phyloP scores from a whole-genome alignment of 1,140 invertebrate species.

The Sesamia nonagrioides region DNA sequence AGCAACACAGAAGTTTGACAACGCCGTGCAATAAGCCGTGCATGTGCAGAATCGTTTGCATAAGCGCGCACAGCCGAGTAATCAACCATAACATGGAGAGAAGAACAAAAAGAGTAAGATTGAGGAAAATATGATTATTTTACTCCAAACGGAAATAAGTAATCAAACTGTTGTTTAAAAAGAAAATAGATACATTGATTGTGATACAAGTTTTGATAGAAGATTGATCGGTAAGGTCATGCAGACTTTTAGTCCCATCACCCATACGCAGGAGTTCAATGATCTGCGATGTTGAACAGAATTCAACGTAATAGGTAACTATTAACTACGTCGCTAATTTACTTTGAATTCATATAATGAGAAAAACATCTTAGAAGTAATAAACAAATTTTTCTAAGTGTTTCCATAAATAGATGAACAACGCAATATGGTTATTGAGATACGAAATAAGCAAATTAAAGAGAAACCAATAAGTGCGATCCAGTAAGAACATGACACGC shows the following conservation, averaged over 20 bases:
- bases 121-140: constrained; percentile 59
- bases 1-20: background rate
- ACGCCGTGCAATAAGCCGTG: constrained; percentile 4
- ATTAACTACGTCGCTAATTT: constrained; percentile 13
- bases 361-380: background rate
- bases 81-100: constrained; percentile 49
- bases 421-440: background rate
- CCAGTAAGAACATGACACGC: constrained; percentile 49
- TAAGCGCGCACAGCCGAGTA: constrained; percentile 27
- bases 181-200: constrained; percentile 1
- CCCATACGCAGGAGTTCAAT: constrained; percentile 52
- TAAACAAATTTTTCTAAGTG: background rate
- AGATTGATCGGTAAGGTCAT: constrained; percentile 32
- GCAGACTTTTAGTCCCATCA: constrained; percentile 49
- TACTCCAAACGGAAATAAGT: background rate
- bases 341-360: constrained; percentile 6
- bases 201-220: constrained; percentile 1
- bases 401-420: background rate
- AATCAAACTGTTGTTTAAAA: background rate
- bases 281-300: constrained; percentile 20
- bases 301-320: background rate
- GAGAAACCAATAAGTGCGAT: background rate
- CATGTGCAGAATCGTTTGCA: constrained; percentile 34
- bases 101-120: constrained; percentile 59
- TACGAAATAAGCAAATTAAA: constrained; percentile 19